A percentile compares a stretch with the other conserved stretches of the same genome.
phyloP scores from a whole-genome alignment of 2,113 vertebrate genomes.

The Rousettus leschenaultii region DNA sequence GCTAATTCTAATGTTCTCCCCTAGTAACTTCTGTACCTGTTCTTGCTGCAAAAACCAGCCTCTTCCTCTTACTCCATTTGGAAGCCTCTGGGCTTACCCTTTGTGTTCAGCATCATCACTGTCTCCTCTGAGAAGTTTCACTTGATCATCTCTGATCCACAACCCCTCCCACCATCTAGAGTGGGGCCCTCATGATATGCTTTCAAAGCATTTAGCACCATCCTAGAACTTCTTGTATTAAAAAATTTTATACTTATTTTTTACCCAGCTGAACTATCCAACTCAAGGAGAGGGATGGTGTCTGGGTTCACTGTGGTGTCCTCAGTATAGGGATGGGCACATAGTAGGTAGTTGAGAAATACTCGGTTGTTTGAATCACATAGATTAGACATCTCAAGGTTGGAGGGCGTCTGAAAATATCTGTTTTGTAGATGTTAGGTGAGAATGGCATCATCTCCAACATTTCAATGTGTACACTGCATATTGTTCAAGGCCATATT shows the following conservation, averaged over 20 bases:
- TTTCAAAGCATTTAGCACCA: not conserved
- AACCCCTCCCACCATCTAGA: not conserved
- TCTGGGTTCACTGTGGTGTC: not conserved
- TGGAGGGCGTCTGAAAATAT: not conserved
- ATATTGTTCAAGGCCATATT: not conserved
- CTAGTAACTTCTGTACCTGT: accelerated
- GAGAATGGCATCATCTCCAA: not conserved
- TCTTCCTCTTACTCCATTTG: not conserved
- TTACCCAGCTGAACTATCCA: not conserved
- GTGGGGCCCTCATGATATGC: not conserved
- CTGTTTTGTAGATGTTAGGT: not conserved
- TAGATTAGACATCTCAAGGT: not conserved
- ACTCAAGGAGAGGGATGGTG: not conserved
- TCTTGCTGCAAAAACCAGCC: not conserved
- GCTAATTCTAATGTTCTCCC: not conserved
- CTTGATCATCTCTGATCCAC: not conserved
- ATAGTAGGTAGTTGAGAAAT: not conserved
- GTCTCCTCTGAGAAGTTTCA: not conserved
- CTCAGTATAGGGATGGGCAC: not conserved
- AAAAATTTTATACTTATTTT: not conserved
- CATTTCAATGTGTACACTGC: not conserved
- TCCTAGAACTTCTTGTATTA: not conserved
- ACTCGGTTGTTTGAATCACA: not conserved
- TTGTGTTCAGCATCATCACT: not conserved
- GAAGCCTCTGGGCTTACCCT: not conserved